Percentiles rank a stretch among this genome's conserved stretches.
phyloP scores from a whole-genome alignment of 1,140 invertebrate genomes.

The Brachionus plicatilis region DNA sequence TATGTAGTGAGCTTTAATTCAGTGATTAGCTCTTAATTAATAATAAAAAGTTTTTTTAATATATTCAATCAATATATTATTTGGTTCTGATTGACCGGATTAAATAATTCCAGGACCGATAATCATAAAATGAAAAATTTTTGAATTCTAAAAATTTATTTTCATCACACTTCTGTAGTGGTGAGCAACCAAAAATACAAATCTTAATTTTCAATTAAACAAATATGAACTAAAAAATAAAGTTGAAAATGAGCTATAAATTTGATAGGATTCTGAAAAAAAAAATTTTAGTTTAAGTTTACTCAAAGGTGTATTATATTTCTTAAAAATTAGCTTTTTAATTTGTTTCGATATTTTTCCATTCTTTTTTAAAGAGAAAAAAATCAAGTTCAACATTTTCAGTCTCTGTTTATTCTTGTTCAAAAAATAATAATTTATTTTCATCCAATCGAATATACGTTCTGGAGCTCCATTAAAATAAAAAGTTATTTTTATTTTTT shows the following conservation, averaged over 20 bases:
- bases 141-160: neutral
- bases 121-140: neutral
- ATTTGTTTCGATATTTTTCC: neutral
- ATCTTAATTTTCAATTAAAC: conserved; percentile 19
- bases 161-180: neutral
- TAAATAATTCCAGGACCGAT: neutral
- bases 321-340: conserved; percentile 17
- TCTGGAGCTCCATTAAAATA: neutral
- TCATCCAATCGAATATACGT: neutral
- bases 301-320: conserved; percentile 34
- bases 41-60: neutral
- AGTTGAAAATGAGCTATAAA: neutral
- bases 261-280: conserved; percentile 11
- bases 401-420: conserved; percentile 15
- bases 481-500: neutral
- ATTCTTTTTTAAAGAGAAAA: neutral
- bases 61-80: neutral
- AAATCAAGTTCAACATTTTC: conserved; percentile 9
- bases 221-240: conserved; percentile 1
- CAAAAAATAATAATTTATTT: neutral
- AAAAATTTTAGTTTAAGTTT: conserved; percentile 26
- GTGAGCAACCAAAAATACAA: conserved; percentile 1
- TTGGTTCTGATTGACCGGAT: neutral
- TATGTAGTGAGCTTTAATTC: neutral
- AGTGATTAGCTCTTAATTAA: neutral